These are phyloP conservation scores for Protosalanx chinensis DNA, from an alignment of 2,797 vertebrate genomes.

Conservation along the genomic window DNA sequence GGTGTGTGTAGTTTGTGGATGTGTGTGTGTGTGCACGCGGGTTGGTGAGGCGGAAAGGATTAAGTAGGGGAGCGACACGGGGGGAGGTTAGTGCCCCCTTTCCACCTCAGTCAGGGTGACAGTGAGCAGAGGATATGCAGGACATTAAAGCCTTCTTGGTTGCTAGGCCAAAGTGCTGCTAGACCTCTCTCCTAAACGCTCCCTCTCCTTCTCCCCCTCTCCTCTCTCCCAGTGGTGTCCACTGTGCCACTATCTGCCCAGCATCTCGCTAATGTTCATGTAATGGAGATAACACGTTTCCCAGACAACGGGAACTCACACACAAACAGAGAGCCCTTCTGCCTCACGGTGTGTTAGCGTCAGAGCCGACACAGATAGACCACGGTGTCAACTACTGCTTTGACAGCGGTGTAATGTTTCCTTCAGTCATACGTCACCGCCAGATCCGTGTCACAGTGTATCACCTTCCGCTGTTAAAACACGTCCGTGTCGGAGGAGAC, in stretches of 20 bases:
- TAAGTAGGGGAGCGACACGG: conserved; percentile 51
- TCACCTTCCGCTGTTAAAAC: not conserved
- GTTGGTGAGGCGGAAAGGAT: conserved; percentile 55
- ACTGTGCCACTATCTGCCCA: not conserved
- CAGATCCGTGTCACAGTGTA: not conserved
- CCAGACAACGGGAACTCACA: not conserved
- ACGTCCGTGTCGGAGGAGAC: not conserved
- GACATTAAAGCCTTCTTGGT: not conserved
- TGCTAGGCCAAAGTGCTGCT: conserved; percentile 1
- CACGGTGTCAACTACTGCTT: not conserved
- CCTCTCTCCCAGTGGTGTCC: conserved; percentile 9
- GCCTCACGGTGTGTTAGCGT: not conserved
- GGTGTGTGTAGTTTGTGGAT: conserved; percentile 33
- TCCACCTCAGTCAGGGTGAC: conserved; percentile 31
- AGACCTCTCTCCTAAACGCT: not conserved
- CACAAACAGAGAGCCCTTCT: not conserved
- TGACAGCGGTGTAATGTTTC: not conserved
- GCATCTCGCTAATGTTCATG: not conserved
- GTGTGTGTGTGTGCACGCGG: conserved; percentile 22
- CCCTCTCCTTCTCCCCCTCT: not conserved
- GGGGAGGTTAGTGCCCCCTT: conserved; percentile 43
- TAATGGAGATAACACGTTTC: not conserved
- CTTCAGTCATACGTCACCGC: conserved; percentile 5
- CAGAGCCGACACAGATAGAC: not conserved
- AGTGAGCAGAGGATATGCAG: conserved; percentile 10